A percentile compares a stretch with the other conserved stretches of the same genome.
Conservation (phyloP, 2,888 invertebrate species). For the Macaria liturata region DNA sequence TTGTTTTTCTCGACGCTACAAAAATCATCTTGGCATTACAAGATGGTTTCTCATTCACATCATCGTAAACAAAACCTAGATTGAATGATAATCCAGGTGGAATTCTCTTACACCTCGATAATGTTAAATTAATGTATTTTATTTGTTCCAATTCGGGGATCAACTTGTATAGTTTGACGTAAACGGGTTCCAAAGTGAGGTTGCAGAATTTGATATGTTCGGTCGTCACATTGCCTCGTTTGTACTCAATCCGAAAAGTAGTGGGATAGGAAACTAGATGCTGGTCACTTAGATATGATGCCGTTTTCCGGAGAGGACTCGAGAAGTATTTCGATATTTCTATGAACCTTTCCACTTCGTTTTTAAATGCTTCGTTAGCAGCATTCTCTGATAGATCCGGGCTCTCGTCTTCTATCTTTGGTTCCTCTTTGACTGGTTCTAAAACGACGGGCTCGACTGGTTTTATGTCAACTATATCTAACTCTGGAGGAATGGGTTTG, state of each 20-base stretch:
- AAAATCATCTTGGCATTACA: conserved; percentile 66
- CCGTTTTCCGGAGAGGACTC: conserved; percentile 66
- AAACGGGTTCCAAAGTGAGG: conserved; percentile 66
- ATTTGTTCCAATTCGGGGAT: conserved; percentile 68
- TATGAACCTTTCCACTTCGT: conserved; percentile 65
- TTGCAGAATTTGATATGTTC: conserved; percentile 67
- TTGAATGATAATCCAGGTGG: conserved; percentile 70
- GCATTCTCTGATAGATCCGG: conserved; percentile 35
- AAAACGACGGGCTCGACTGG: conserved; percentile 26
- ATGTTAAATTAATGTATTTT: conserved; percentile 64
- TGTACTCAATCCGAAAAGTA: conserved; percentile 59
- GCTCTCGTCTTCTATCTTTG: conserved; percentile 47
- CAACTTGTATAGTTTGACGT: conserved; percentile 66
- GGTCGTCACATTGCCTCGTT: conserved; percentile 59
- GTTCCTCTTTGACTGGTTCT: conserved; percentile 46
- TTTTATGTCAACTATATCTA: conserved; percentile 12
- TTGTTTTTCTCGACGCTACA: conserved; percentile 67
- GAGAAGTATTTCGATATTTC: conserved; percentile 75
- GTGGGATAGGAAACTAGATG: conserved; percentile 64
- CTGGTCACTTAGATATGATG: conserved; percentile 69
- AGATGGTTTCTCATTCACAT: conserved; percentile 60
- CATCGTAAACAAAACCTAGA: conserved; percentile 66
- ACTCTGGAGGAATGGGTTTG: conserved; percentile 8
- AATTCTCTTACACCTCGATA: conserved; percentile 64
- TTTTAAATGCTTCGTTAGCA: conserved; percentile 49